Base-by-base conservation (phyloP, 1,140 invertebrate genomes). In the Lasioglossum baleicum region DNA sequence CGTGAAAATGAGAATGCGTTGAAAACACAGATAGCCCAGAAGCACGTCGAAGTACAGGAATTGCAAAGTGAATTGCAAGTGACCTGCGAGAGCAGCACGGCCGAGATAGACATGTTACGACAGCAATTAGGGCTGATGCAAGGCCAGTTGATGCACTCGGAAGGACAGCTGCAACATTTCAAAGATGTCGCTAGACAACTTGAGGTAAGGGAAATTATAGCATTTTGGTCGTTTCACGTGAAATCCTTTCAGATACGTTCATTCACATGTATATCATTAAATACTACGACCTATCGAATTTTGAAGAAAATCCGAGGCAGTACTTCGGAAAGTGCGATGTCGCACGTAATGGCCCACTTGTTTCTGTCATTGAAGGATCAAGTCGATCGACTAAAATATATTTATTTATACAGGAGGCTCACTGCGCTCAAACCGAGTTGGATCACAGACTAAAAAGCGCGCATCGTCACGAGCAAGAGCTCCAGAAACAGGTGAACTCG, bases 111-210 rank as follows among this genome's bases (percentile, higher is more conserved):
- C 40, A 93, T 92, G 76, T 89, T 91, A 61, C 88, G 89, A 10
- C 92, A 90, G 56, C 94, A 92, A 87, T 80, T 92, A 73, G 93
- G 86, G 74, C 93, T 91, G 73, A 93, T 92, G 91, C 93, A 92
- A 86, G 93, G 90, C 2, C 91, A 93, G 53, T 73, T 91, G 17
- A 91, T 92, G 80, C 90, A 92, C 44, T 84, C 89, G 0, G 90
- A 93, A 56, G 83, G 83, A 26, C 91, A 93, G 64, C 58, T 92
- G 13, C 89, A 92, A 63, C 90, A 90, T 22, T 92, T 89, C 22
- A 92, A 92, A 75, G 94, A 95, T 22, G 90, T 94, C 53, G 91
- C 92, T 74, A 93, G 94, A 76, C 94, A 95, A 89, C 92, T 95
- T 56, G 94, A 95, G 92, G 94, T 95, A 77, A 83, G 81, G 78